Conservation (phyloP, 53 echinoderm and acorn worm genomes). For the Paracentrotus lividus region DNA sequence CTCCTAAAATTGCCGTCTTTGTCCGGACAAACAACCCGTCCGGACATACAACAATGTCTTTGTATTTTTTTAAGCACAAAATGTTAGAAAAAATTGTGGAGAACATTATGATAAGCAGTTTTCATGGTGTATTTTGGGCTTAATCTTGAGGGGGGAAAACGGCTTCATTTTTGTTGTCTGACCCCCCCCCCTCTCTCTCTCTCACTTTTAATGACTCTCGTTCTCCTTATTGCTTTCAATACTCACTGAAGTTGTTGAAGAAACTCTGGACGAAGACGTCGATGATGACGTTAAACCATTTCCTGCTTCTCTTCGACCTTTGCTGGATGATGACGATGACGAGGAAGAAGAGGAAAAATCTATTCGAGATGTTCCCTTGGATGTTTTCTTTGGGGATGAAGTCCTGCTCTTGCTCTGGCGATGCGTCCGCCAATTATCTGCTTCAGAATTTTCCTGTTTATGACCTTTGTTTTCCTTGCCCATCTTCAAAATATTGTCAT, state of each 20-base stretch:
- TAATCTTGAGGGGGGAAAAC: too few species aligned
- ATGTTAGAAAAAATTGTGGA: too few species aligned
- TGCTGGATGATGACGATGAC: neutral
- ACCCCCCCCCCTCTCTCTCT: neutral
- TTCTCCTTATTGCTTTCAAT: neutral
- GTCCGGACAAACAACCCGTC: too few species aligned
- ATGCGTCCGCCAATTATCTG: neutral
- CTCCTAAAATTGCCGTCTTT: too few species aligned
- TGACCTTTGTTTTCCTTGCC: neutral
- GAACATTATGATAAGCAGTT: too few species aligned
- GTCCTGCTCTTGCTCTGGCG: neutral
- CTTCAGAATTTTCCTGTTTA: neutral
- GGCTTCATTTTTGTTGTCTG: too few species aligned
- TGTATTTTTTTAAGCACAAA: too few species aligned
- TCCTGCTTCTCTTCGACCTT: neutral
- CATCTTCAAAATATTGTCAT: neutral
- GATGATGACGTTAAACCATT: neutral
- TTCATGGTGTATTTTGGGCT: too few species aligned
- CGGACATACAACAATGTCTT: too few species aligned
- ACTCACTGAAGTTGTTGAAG: neutral
- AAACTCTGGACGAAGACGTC: neutral
- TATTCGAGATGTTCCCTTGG: neutral
- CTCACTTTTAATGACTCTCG: neutral
- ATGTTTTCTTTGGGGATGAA: neutral
- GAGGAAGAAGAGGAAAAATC: neutral